Evolutionary conservation across 2,888 invertebrate species (phyloP), one percentile per base, ranked within the genome.

Genomic region (Lasioglossum morio): DNA sequence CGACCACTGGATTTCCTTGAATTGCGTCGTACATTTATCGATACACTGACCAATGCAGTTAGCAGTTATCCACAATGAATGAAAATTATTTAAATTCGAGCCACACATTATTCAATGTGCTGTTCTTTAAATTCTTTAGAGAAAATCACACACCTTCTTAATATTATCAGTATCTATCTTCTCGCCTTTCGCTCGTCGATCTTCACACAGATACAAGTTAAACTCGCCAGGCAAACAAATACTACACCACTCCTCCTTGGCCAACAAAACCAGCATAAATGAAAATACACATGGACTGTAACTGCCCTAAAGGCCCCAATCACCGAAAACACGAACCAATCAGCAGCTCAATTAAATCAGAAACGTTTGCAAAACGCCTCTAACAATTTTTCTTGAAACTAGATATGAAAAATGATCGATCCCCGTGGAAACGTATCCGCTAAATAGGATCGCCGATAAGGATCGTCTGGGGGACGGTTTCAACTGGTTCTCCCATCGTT

Each of bases 371-470:
- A 0, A 53, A 43, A n/a, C 3, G 10, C 2, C 10, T 10, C 23
- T 10, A 0, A 10, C 53, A n/a, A 53, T 53, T 53, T 53, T 53
- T 53, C 53, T n/a, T 19, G 7, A 23, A 23, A n/a, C 74, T 10
- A 23, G 30, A 57, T 4, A 8, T 66, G 66, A 75, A 53, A 75
- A 57, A n/a, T 30, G 16, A 76, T 48, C 48, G n/a, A 23, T 10
- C 46, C 5, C 23, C 30, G 2, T 30, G 60, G 14, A 60, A 27
- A 60, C 27, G 60, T 1, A 60, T 60, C 60, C 12, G 12, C 27
- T n/a, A 60, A 60, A 60, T 60, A 14, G 60, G 60, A 60, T 60
- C 60, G 60, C n/a, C 57, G 60, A 60, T 60, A 60, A 60, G n/a
- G 60, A 60, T 60, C 60, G 60, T 14, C n/a, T 27, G 27, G 60